A percentile compares a stretch with the other conserved stretches of the same genome.
Evolutionary conservation across 2,113 vertebrate species (phyloP).

Genomic region (Ciconia stormi): DNA sequence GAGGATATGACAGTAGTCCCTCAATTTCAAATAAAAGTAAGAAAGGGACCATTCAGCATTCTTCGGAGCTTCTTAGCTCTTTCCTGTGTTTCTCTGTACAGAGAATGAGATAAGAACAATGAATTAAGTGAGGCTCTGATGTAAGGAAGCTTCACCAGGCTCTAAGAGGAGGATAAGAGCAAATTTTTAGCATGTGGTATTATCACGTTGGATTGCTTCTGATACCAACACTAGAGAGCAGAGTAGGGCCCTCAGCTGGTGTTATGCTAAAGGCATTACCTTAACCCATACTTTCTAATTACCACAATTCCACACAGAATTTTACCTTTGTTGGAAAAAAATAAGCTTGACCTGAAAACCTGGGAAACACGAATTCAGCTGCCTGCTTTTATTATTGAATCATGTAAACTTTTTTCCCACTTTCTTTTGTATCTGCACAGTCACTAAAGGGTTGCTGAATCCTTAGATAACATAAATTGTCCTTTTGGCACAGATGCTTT

Average conservation of each 20-base stretch:
- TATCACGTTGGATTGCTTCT: neutral
- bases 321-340: neutral
- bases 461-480: neutral
- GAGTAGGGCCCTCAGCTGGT: neutral
- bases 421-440: neutral
- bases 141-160: neutral
- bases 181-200: neutral
- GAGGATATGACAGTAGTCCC: conserved; percentile 81
- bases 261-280: neutral
- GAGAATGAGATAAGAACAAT: neutral
- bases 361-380: neutral
- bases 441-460: neutral
- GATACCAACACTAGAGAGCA: conserved; percentile 26
- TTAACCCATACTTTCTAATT: neutral
- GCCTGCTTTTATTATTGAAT: neutral
- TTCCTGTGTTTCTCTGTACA: neutral
- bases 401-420: neutral
- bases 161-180: neutral
- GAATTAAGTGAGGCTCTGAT: neutral
- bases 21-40: conserved; percentile 80
- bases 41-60: neutral
- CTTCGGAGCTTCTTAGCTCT: neutral
- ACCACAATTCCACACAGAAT: neutral
- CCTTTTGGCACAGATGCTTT: neutral
- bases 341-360: neutral